Conservation (phyloP, 92 coral and sea anemone genomes). For the Isaurus tuberculatus region DNA sequence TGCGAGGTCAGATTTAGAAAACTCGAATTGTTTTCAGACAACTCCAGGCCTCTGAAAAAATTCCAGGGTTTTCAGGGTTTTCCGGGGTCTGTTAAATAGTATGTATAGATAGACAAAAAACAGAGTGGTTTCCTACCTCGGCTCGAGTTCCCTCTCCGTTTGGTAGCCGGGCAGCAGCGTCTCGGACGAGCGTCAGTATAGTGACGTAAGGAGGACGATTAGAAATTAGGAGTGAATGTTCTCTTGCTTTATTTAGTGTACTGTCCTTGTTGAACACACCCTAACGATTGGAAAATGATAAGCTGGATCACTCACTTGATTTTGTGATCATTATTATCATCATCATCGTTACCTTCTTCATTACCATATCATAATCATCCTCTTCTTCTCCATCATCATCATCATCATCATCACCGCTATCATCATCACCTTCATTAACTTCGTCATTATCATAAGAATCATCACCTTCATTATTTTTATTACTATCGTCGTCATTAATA, state of each 20-base stretch:
- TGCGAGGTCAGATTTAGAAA: no score
- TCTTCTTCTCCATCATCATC: neutral
- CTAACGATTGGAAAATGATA: conserved; percentile 37
- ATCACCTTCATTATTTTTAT: neutral
- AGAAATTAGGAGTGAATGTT: conserved; percentile 91
- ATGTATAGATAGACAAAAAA: neutral
- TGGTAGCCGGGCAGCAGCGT: conserved; percentile 98
- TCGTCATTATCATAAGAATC: neutral
- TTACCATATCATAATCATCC: neutral
- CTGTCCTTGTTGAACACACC: conserved; percentile 98
- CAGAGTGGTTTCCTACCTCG: conserved; percentile 60
- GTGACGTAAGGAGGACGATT: conserved; percentile 99
- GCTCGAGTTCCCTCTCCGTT: conserved; percentile 99
- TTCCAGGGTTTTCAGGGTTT: no score
- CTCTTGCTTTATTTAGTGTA: conserved; percentile 96
- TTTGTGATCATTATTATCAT: neutral
- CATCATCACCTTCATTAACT: neutral
- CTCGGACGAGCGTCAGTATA: conserved; percentile 94
- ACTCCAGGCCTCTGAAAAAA: no score
- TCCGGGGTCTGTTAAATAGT: neutral
- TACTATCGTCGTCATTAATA: neutral
- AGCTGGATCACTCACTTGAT: neutral
- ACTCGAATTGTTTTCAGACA: no score
- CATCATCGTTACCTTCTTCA: neutral
- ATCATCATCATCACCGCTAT: neutral